phyloP scores from a whole-genome alignment of 2,797 vertebrate genomes.

The Avahi laniger region DNA sequence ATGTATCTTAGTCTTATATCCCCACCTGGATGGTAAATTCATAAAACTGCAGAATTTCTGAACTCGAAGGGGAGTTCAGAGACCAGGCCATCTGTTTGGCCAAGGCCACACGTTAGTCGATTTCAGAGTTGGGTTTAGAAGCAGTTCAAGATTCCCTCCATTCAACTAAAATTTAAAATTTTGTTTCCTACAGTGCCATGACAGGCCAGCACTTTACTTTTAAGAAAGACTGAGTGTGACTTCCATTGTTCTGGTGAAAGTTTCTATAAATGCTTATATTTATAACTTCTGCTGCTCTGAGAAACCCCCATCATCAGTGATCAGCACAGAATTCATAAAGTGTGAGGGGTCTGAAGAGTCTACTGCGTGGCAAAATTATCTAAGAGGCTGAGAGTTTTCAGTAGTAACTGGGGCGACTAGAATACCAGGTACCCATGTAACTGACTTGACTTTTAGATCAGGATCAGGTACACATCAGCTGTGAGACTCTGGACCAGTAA shows the following conservation, averaged over 20 bases:
- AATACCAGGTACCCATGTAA: background rate
- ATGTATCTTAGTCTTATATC: background rate
- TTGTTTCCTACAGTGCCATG: background rate
- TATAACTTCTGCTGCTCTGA: background rate
- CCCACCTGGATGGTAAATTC: background rate
- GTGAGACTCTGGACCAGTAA: background rate
- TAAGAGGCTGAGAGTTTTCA: background rate
- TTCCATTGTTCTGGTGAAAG: background rate
- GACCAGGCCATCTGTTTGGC: background rate
- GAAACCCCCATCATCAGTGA: background rate
- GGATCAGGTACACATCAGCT: background rate
- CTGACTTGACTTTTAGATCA: background rate
- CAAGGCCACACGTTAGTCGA: background rate
- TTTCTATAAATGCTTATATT: background rate
- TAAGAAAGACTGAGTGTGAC: background rate
- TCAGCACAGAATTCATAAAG: background rate
- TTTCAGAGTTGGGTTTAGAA: background rate
- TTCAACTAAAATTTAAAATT: background rate
- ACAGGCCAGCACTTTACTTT: background rate
- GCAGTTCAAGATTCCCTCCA: background rate
- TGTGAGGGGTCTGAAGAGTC: no score
- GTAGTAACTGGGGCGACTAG: background rate
- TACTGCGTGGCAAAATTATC: no score
- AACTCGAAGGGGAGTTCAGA: background rate
- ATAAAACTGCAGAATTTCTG: constrained; percentile 24